These are phyloP conservation scores for Lasioglossum pauxillum DNA, from an alignment of 2,888 invertebrate genomes.

Conservation along the genomic window DNA sequence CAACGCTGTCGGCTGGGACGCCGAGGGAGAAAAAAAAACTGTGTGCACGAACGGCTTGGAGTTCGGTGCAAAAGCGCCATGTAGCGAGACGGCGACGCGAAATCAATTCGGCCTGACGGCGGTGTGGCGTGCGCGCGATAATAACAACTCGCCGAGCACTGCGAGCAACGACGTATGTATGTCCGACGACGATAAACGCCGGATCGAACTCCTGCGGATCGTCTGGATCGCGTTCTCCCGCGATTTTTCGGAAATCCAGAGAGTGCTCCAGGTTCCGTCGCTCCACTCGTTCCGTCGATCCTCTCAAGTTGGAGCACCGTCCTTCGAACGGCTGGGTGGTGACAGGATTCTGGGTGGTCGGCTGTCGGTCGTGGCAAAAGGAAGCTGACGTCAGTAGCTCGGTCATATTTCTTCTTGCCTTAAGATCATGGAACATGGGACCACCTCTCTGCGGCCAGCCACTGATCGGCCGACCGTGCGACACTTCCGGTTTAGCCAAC, in stretches of 20 bases:
- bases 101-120: slow-evolving; percentile 42
- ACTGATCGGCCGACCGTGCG: slow-evolving; percentile 27
- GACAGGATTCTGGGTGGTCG: slow-evolving; percentile 84
- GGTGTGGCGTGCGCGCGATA: slow-evolving; percentile 29
- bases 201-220: background rate
- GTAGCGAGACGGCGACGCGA: slow-evolving; percentile 36
- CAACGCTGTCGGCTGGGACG: slow-evolving; percentile 23
- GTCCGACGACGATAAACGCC: slow-evolving; percentile 16
- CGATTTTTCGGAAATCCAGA: background rate
- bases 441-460: slow-evolving; percentile 65
- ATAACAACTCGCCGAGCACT: background rate
- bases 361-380: slow-evolving; percentile 76
- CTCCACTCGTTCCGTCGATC: slow-evolving; percentile 62
- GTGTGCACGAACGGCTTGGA: slow-evolving; percentile 35
- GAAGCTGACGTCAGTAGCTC: slow-evolving; percentile 77
- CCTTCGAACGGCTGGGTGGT: slow-evolving; percentile 77
- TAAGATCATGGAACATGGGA: slow-evolving; percentile 70
- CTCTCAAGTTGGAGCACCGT: slow-evolving; percentile 62
- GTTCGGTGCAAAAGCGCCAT: slow-evolving; percentile 28
- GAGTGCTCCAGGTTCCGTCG: slow-evolving; percentile 66
- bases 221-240: background rate
- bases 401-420: slow-evolving; percentile 80
- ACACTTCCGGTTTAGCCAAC: slow-evolving; percentile 62
- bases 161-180: slow-evolving; percentile 18
- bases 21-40: background rate